Conservation (phyloP, 2,797 vertebrate species). For the Nyctalus aviator region DNA sequence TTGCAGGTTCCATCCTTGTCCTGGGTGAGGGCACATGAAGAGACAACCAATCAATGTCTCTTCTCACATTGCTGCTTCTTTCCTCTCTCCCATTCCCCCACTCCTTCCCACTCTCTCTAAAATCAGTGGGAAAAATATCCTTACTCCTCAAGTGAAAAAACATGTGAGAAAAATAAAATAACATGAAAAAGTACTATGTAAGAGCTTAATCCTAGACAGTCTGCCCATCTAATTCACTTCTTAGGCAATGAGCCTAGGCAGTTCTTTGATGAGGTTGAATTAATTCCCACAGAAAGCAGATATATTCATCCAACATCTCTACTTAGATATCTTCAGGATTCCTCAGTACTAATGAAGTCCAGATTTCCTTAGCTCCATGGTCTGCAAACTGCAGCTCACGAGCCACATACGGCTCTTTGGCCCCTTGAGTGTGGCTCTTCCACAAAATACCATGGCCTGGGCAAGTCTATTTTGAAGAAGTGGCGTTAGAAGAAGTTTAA, state of each 20-base stretch:
- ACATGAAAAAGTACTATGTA: not conserved
- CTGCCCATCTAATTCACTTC: not conserved
- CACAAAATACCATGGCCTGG: too few relatives aligned
- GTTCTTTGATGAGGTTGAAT: not conserved
- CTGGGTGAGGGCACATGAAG: not conserved
- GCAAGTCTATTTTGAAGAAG: too few relatives aligned
- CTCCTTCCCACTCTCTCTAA: not conserved
- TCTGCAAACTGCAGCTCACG: too few relatives aligned
- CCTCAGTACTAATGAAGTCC: not conserved
- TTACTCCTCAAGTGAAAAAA: too few relatives aligned
- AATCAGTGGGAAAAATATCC: not conserved
- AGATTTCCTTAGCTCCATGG: not conserved
- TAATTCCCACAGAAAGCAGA: not conserved
- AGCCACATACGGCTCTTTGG: too few relatives aligned
- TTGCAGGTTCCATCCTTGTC: not conserved
- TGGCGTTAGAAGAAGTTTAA: too few relatives aligned
- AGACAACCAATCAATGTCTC: not conserved
- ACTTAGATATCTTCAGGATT: not conserved
- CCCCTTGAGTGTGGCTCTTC: too few relatives aligned
- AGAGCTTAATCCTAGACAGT: not conserved
- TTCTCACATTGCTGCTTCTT: not conserved
- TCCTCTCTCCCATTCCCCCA: not conserved
- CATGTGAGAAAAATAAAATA: too few relatives aligned
- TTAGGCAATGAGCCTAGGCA: not conserved
- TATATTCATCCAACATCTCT: not conserved